phyloP scores from a whole-genome alignment of 1,140 invertebrate genomes.

The Thalassaphorura encarpata region DNA sequence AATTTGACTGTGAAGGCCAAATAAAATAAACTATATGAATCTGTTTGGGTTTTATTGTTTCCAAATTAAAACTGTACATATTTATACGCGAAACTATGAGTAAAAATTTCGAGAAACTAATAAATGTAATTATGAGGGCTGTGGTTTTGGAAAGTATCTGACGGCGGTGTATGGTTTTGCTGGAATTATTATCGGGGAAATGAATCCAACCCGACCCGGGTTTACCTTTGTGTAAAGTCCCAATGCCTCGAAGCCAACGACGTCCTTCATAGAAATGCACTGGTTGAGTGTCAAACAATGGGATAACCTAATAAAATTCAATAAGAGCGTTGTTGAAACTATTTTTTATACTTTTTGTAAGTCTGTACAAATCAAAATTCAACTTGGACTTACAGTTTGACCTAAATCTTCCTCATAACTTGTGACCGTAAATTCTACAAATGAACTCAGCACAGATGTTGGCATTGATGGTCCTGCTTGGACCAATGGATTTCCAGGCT shows the following conservation, averaged over 20 bases:
- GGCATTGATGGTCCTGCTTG: slow-evolving; percentile 6
- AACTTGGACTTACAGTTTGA: too few relatives aligned
- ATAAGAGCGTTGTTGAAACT: too few relatives aligned
- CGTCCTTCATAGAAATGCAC: slow-evolving; percentile 1
- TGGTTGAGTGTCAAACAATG: slow-evolving; percentile 3
- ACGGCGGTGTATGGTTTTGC: neutral
- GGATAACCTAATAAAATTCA: too few relatives aligned
- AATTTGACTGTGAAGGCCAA: neutral
- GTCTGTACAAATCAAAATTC: too few relatives aligned
- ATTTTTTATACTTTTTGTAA: too few relatives aligned
- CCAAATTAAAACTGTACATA: neutral
- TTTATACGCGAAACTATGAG: neutral
- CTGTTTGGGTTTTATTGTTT: too few relatives aligned
- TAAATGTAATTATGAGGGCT: neutral
- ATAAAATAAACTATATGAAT: neutral
- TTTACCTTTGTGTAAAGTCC: slow-evolving; percentile 4
- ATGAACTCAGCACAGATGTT: neutral
- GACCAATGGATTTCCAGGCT: neutral
- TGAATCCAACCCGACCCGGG: neutral
- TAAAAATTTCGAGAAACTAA: neutral
- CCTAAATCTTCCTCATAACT: neutral
- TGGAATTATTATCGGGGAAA: neutral
- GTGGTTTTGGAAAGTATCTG: neutral
- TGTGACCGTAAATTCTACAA: neutral
- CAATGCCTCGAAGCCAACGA: slow-evolving; percentile 3